phyloP scores from a whole-genome alignment of 1,140 invertebrate genomes.

The Mizuhopecten yessoensis region DNA sequence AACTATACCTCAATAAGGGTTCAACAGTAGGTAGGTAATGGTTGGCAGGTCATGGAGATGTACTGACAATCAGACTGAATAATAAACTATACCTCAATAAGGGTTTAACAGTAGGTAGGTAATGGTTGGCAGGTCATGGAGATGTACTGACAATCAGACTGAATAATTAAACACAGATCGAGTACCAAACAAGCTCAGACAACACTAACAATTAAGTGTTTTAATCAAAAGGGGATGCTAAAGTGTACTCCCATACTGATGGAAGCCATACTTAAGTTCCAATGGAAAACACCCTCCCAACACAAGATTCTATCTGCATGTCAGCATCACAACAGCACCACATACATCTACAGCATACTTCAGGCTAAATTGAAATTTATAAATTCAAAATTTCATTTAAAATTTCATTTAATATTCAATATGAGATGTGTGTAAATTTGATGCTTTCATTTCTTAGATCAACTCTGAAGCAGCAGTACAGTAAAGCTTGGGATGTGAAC shows the following conservation, averaged over 20 bases:
- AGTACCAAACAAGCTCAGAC: too few species aligned
- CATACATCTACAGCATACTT: background rate
- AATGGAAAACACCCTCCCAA: background rate
- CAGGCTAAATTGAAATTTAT: background rate
- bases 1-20: too few species aligned
- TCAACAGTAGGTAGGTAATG: too few species aligned
- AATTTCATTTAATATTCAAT: background rate
- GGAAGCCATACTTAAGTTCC: background rate
- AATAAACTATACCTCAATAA: too few species aligned
- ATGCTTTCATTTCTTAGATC: conserved; percentile 6
- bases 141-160: too few species aligned
- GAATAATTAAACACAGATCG: too few species aligned
- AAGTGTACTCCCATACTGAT: background rate
- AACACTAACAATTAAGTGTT: too few species aligned
- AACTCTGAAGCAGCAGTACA: background rate
- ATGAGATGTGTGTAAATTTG: background rate
- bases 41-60: too few species aligned
- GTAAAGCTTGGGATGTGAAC: background rate
- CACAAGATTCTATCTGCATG: background rate
- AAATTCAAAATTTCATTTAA: background rate
- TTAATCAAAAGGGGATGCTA: background rate
- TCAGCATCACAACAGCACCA: background rate
- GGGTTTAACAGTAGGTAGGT: too few species aligned
- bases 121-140: too few species aligned
- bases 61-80: too few species aligned